These are phyloP conservation scores for Eurytoma californica DNA, from an alignment of 2,888 invertebrate species.

Conservation along the genomic window DNA sequence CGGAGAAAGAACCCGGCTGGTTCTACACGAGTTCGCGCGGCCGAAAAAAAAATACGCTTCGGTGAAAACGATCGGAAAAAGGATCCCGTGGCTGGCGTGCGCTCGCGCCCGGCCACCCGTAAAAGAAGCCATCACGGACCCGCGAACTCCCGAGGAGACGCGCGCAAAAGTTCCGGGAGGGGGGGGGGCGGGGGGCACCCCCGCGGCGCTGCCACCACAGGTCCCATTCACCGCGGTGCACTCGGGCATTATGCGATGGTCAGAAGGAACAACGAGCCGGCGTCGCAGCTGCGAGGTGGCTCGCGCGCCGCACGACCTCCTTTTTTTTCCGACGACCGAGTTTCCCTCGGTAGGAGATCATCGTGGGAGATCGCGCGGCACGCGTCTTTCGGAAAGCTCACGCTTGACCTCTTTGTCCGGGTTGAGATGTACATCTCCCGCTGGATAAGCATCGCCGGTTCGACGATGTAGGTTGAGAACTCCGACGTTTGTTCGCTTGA, in stretches of 20 bases:
- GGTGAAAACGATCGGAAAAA: background rate
- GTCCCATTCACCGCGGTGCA: slow-evolving; percentile 50
- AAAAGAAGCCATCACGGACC: slow-evolving; percentile 42
- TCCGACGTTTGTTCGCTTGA: no score
- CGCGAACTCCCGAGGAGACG: background rate
- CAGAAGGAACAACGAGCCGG: slow-evolving; percentile 49
- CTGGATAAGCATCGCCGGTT: no score
- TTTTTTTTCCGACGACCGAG: slow-evolving; percentile 22
- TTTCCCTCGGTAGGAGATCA: slow-evolving; percentile 26
- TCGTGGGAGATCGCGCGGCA: slow-evolving; percentile 35
- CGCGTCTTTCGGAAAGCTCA: slow-evolving; percentile 17
- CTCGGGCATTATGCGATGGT: slow-evolving; percentile 41
- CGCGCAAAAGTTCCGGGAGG: background rate
- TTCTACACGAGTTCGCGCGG: slow-evolving; percentile 45
- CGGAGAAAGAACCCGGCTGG: background rate
- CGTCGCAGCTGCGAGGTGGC: slow-evolving; percentile 22
- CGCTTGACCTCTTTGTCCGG: background rate
- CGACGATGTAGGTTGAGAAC: no score
- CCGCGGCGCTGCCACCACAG: slow-evolving; percentile 42
- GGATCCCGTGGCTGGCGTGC: background rate
- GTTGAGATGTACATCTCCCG: no score
- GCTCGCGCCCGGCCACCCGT: background rate
- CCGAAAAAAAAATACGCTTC: background rate
- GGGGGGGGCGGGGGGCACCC: slow-evolving; percentile 14
- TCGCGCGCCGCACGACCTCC: slow-evolving; percentile 8